Percentiles rank a stretch among this genome's conserved stretches.
Conservation (phyloP, 2,888 invertebrate species). For the Eulithis prunata region DNA sequence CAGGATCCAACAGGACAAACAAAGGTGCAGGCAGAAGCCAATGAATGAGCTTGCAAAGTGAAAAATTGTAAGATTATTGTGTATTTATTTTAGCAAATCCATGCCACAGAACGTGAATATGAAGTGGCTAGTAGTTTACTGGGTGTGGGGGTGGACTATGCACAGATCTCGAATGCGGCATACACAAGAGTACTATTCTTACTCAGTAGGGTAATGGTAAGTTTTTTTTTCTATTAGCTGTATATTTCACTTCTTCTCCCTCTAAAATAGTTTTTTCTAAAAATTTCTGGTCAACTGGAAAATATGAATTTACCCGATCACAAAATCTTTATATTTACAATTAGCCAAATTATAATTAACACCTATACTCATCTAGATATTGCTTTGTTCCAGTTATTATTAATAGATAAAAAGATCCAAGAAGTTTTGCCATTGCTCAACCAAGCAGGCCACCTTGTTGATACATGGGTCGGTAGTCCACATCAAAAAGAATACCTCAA, state of each 20-base stretch:
- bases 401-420: constrained; percentile 96
- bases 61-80: background rate
- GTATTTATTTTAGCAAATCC: constrained; percentile 91
- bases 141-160: constrained; percentile 97
- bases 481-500: constrained; percentile 98
- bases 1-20: no score
- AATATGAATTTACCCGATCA: no score
- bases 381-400: constrained; percentile 88
- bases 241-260: no score
- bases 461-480: constrained; percentile 93
- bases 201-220: constrained; percentile 97
- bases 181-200: constrained; percentile 97
- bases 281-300: no score
- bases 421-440: constrained; percentile 96
- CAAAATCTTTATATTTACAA: no score
- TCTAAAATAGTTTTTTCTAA: no score
- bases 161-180: constrained; percentile 95
- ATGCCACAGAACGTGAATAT: constrained; percentile 96
- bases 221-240: constrained; percentile 40
- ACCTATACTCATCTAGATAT: background rate
- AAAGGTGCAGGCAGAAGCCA: no score
- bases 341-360: background rate
- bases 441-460: constrained; percentile 95
- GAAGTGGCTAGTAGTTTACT: constrained; percentile 94
- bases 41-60: background rate